Evolutionary conservation across 2,888 invertebrate genomes (phyloP).

Genomic region (Megalurothrips usitatus): DNA sequence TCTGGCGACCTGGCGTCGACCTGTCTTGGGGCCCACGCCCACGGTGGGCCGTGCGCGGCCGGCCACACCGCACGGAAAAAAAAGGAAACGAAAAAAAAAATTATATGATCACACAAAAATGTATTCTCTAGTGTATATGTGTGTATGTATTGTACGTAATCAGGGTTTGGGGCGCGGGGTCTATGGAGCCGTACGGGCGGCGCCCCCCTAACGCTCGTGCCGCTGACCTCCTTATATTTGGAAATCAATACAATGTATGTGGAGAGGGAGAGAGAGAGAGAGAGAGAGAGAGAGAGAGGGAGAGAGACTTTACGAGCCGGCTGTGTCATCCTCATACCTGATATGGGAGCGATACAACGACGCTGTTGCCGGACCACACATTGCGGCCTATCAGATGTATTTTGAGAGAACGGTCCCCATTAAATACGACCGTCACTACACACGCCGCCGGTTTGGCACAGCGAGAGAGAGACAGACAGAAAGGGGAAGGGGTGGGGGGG

Average conservation of each 20-base stretch:
- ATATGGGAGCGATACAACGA: background rate
- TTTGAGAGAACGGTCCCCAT: background rate
- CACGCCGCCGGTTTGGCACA: background rate
- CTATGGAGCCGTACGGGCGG: too few relatives aligned
- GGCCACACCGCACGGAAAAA: too few relatives aligned
- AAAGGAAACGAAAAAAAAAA: too few relatives aligned
- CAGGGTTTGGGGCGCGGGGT: too few relatives aligned
- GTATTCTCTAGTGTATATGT: too few relatives aligned
- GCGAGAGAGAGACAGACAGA: background rate
- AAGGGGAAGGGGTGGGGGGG: background rate
- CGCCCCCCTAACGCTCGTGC: background rate
- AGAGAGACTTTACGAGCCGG: background rate
- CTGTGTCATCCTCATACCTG: background rate
- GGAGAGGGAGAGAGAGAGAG: background rate
- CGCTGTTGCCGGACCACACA: background rate
- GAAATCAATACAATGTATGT: background rate
- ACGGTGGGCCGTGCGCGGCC: too few relatives aligned
- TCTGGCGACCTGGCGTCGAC: too few relatives aligned
- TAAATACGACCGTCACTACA: background rate
- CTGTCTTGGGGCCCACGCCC: too few relatives aligned
- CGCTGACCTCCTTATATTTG: slow-evolving; percentile 16
- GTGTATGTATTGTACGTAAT: too few relatives aligned
- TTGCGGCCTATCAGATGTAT: background rate
- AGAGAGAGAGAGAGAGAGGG: background rate
- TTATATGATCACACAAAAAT: too few relatives aligned